These are phyloP conservation scores for Sebastes itinus DNA, from an alignment of 2,797 vertebrate species.

Conservation along the genomic window DNA sequence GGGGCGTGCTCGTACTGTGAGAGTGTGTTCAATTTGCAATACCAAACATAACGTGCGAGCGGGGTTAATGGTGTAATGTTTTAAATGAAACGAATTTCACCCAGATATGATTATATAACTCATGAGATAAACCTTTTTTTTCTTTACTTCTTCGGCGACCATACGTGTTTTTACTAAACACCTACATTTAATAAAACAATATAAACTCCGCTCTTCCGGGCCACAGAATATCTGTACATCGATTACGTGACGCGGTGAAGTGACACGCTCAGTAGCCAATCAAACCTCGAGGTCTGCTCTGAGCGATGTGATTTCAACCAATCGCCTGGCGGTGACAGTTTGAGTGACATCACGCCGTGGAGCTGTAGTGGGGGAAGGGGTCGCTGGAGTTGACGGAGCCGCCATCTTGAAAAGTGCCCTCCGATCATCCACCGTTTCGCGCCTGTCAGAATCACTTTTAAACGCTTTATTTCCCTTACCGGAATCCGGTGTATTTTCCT, in stretches of 20 bases:
- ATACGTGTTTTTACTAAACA: not conserved
- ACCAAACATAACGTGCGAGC: not conserved
- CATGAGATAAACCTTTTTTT: accelerated
- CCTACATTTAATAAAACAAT: not conserved
- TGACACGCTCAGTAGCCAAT: slow-evolving; percentile 44
- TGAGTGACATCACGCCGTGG: slow-evolving; percentile 68
- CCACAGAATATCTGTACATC: not conserved
- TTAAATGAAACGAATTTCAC: accelerated
- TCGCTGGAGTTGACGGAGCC: slow-evolving; percentile 82
- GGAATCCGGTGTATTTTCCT: slow-evolving; percentile 11
- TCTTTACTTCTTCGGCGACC: not conserved
- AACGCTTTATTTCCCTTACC: slow-evolving; percentile 63
- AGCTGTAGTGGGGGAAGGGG: slow-evolving; percentile 81
- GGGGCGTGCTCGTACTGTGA: not conserved
- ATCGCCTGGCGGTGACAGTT: slow-evolving; percentile 41
- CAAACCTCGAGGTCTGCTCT: not conserved
- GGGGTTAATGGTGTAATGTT: slow-evolving; percentile 3
- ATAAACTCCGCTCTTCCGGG: slow-evolving; percentile 32
- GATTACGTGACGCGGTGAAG: not conserved
- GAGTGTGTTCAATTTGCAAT: slow-evolving; percentile 8
- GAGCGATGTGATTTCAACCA: slow-evolving; percentile 60
- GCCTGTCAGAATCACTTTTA: slow-evolving; percentile 82
- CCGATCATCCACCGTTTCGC: slow-evolving; percentile 80
- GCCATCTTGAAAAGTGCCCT: slow-evolving; percentile 87
- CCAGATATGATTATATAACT: not conserved